Percentiles rank a stretch among this genome's conserved stretches.
These are phyloP conservation scores for Drosophila sp. DNA, from an alignment of 1,140 invertebrate species.

Conservation along the genomic window DNA sequence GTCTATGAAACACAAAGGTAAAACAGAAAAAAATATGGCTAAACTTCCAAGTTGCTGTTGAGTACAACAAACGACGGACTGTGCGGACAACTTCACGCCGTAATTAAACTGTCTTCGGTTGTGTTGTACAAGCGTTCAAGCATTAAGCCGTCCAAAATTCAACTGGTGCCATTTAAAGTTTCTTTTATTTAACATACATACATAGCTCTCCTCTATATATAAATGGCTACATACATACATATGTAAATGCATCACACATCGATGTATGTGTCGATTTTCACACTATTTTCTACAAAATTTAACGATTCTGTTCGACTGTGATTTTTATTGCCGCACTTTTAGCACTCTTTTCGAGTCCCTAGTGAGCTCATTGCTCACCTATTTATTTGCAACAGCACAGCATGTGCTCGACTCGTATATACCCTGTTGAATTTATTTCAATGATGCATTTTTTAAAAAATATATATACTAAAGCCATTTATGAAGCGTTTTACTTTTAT, in stretches of 20 bases:
- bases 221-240: neutral
- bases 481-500: too few relatives aligned
- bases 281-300: slow-evolving; percentile 80
- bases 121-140: slow-evolving; percentile 68
- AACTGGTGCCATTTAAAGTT: slow-evolving; percentile 76
- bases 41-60: slow-evolving; percentile 17
- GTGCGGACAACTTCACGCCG: slow-evolving; percentile 75
- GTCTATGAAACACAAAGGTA: slow-evolving; percentile 34
- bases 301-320: slow-evolving; percentile 73
- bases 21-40: slow-evolving; percentile 21
- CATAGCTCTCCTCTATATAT: slow-evolving; percentile 22
- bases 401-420: slow-evolving; percentile 3
- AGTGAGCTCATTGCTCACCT: slow-evolving; percentile 32
- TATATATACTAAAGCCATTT: too few relatives aligned
- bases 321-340: slow-evolving; percentile 78
- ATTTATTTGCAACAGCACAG: slow-evolving; percentile 50
- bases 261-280: slow-evolving; percentile 60
- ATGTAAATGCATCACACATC: too few relatives aligned
- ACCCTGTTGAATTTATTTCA: neutral
- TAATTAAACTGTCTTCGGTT: slow-evolving; percentile 81
- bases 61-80: slow-evolving; percentile 54
- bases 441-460: too few relatives aligned
- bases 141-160: slow-evolving; percentile 78
- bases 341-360: slow-evolving; percentile 58
- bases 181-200: slow-evolving; percentile 67